These are phyloP conservation scores for Listrodromus nycthemerus DNA, from an alignment of 2,888 invertebrate species.

Conservation along the genomic window DNA sequence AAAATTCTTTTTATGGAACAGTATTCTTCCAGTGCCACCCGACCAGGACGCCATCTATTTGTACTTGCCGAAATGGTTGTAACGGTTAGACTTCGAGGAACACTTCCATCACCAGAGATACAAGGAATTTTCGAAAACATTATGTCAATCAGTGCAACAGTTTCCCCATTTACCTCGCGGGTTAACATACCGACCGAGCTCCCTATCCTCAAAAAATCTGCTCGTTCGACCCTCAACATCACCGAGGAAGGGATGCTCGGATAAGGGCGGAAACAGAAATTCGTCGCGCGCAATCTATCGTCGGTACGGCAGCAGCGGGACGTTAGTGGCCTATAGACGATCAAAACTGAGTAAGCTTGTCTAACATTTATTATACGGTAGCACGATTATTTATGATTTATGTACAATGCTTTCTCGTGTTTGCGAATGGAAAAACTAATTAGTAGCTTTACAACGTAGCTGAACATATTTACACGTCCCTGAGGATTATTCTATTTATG, in stretches of 20 bases:
- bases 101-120: neutral
- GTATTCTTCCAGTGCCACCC: neutral
- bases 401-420: slow-evolving; percentile 75
- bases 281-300: neutral
- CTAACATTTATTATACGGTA: slow-evolving; percentile 80
- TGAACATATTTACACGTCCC: slow-evolving; percentile 80
- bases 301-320: neutral
- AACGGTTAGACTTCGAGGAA: neutral
- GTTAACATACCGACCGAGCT: slow-evolving; percentile 6
- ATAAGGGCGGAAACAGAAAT: neutral
- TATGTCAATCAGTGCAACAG: neutral
- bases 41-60: neutral
- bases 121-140: neutral
- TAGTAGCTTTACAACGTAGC: slow-evolving; percentile 73
- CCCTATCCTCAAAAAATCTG: neutral
- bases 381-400: slow-evolving; percentile 77
- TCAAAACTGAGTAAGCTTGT: slow-evolving; percentile 68
- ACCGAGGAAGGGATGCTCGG: neutral
- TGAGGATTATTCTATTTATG: slow-evolving; percentile 78
- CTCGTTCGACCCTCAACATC: neutral
- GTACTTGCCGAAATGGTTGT: neutral
- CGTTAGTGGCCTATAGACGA: neutral
- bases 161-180: neutral
- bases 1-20: neutral
- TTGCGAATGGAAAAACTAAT: slow-evolving; percentile 79